These are phyloP conservation scores for Pseudocheirus occidentalis DNA, from an alignment of 2,797 vertebrate genomes.

Conservation along the genomic window DNA sequence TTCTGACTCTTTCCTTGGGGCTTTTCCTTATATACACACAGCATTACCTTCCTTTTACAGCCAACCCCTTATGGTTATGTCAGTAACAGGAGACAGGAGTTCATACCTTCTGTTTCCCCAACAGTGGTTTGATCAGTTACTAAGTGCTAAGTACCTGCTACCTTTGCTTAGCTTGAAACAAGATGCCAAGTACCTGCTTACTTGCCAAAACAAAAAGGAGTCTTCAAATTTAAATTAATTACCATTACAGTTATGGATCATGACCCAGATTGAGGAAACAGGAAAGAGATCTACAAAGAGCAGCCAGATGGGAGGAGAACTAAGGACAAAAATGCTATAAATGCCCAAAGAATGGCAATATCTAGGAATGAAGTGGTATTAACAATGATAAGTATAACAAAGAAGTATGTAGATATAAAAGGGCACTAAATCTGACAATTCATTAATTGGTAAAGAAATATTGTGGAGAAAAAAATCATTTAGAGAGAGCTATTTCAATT, in stretches of 20 bases:
- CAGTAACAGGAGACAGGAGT: too few species aligned
- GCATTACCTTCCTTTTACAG: too few species aligned
- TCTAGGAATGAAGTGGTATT: neutral
- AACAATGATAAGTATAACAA: neutral
- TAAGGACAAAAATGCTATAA: neutral
- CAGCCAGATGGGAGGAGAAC: neutral
- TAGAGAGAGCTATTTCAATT: neutral
- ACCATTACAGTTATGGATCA: neutral
- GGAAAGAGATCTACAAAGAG: neutral
- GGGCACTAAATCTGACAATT: neutral
- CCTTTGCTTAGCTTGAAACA: too few species aligned
- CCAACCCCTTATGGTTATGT: too few species aligned
- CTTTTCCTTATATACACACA: too few species aligned
- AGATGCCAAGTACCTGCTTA: too few species aligned
- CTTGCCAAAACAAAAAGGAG: too few species aligned
- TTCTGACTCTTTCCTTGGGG: too few species aligned
- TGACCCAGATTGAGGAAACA: neutral
- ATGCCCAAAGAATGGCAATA: neutral
- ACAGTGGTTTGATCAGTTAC: too few species aligned
- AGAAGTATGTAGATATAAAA: neutral
- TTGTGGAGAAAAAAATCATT: neutral
- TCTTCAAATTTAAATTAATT: too few species aligned
- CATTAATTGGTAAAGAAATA: neutral
- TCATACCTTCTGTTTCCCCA: too few species aligned
- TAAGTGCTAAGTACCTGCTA: too few species aligned